Conservation (phyloP, 2,888 invertebrate genomes). For the Protodeltote pygarga region DNA sequence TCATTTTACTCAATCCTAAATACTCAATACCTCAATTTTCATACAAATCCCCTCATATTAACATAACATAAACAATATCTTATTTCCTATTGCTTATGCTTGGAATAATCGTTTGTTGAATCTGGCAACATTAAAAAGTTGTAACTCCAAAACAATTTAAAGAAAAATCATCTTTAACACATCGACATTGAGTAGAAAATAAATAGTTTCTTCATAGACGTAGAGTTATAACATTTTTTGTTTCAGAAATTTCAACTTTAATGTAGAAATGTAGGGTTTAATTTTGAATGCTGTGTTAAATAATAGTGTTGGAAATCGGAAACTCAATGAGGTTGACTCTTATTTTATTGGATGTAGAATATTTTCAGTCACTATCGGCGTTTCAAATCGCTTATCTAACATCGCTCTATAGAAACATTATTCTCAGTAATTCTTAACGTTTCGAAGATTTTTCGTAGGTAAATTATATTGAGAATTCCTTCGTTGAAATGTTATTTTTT, state of each 20-base stretch:
- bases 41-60: conserved; percentile 22
- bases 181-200: background rate
- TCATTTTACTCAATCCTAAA: conserved; percentile 1
- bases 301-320: background rate
- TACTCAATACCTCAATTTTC: background rate
- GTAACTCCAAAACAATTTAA: background rate
- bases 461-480: background rate
- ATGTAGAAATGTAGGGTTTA: background rate
- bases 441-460: background rate
- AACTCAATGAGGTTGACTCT: conserved; percentile 7
- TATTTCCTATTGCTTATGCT: conserved; percentile 4
- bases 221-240: too few species aligned
- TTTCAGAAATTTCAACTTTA: background rate
- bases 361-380: conserved; percentile 32
- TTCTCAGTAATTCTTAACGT: conserved; percentile 6
- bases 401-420: background rate
- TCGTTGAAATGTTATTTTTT: too few species aligned
- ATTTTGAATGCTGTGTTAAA: conserved; percentile 3
- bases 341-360: conserved; percentile 17
- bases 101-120: conserved; percentile 18
- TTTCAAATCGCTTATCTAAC: conserved; percentile 36
- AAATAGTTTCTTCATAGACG: too few species aligned
- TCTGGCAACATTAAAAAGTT: background rate
- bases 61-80: conserved; percentile 27
- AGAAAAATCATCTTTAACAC: background rate